Conservation (phyloP, 2,797 vertebrate species). For the Melopsittacus undulatus region DNA sequence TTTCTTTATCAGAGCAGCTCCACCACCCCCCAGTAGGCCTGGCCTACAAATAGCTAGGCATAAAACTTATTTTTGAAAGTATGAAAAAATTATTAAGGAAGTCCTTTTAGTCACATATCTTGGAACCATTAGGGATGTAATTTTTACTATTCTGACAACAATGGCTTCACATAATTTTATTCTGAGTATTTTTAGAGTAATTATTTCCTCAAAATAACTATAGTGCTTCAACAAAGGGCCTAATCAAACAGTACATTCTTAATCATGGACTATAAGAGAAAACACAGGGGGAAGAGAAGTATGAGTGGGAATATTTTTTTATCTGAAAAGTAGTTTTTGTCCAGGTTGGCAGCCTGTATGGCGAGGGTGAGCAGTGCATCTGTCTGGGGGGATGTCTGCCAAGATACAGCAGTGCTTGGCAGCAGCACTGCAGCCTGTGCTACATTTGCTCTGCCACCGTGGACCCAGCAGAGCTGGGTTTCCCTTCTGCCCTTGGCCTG, state of each 20-base stretch:
- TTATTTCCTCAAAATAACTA: conserved; percentile 12
- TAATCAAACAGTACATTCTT: not conserved
- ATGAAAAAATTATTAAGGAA: not conserved
- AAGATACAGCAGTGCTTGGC: rapidly evolving
- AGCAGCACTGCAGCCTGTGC: not conserved
- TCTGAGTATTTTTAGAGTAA: conserved; percentile 14
- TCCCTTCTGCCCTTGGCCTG: not conserved
- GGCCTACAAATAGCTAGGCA: not conserved
- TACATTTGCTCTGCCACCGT: not conserved
- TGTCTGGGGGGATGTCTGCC: not conserved
- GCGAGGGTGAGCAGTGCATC: not conserved
- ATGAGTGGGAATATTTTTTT: not conserved
- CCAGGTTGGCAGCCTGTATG: rapidly evolving
- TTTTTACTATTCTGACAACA: not conserved
- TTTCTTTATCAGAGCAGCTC: no score
- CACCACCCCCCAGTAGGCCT: no score
- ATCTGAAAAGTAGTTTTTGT: not conserved
- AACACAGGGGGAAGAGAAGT: not conserved
- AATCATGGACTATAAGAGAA: not conserved
- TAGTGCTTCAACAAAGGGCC: not conserved
- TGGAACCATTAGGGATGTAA: not conserved
- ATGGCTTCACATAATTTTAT: not conserved
- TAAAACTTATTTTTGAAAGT: not conserved
- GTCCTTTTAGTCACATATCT: not conserved
- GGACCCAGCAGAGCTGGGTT: not conserved